Evolutionary conservation across 2,113 vertebrate species (phyloP).

Genomic region (Lutjanus erythropterus): DNA sequence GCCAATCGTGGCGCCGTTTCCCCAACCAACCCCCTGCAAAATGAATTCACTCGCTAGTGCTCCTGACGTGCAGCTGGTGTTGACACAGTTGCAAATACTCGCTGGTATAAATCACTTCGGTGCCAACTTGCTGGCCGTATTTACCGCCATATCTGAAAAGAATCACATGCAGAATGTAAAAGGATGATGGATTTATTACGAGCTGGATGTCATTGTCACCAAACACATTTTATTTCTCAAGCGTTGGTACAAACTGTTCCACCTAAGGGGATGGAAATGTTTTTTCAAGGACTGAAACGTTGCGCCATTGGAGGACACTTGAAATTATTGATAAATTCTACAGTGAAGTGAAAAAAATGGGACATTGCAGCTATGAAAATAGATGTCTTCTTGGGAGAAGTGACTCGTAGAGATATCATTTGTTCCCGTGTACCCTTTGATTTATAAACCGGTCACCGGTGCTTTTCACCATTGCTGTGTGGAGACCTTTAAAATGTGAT

Average conservation of each 20-base stretch:
- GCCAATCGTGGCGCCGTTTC: constrained; percentile 30
- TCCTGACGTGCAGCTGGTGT: constrained; percentile 60
- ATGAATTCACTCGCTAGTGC: constrained; percentile 25
- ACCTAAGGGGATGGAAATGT: neutral
- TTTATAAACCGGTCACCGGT: constrained; percentile 42
- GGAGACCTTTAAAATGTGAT: constrained; percentile 56
- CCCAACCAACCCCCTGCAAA: constrained; percentile 22
- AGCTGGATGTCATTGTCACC: constrained; percentile 9
- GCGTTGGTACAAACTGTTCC: neutral
- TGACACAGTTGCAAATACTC: constrained; percentile 62
- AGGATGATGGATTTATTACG: constrained; percentile 14
- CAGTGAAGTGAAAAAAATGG: constrained; percentile 14
- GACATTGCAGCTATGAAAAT: constrained; percentile 11
- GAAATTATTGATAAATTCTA: constrained; percentile 34
- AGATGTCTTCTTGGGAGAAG: constrained; percentile 12
- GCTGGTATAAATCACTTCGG: constrained; percentile 58
- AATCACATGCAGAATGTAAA: constrained; percentile 60
- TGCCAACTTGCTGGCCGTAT: constrained; percentile 50
- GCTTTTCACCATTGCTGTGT: constrained; percentile 51
- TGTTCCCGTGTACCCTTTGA: constrained; percentile 48
- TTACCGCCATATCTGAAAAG: constrained; percentile 24
- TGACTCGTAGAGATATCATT: constrained; percentile 11
- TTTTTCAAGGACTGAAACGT: constrained; percentile 26
- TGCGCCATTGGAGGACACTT: constrained; percentile 22
- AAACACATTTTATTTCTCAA: neutral